Percentiles rank a stretch among this genome's conserved stretches.
phyloP scores from a whole-genome alignment of 2,797 vertebrate species.

The Argya squamiceps region DNA sequence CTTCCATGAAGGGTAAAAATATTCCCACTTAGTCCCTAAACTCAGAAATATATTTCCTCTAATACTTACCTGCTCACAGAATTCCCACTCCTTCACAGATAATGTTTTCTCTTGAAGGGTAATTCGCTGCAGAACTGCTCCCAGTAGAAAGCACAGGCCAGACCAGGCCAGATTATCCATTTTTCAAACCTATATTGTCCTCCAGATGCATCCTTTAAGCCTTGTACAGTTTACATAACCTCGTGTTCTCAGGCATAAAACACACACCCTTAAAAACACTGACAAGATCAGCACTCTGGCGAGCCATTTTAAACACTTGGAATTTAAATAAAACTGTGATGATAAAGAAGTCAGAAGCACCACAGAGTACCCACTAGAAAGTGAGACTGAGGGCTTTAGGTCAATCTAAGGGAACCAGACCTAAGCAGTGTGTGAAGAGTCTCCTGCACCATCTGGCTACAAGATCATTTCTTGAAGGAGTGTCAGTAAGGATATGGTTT shows the following conservation, averaged over 20 bases:
- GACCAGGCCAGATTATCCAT: background rate
- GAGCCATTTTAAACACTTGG: background rate
- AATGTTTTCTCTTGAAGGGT: background rate
- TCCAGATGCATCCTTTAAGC: background rate
- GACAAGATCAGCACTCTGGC: background rate
- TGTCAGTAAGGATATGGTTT: background rate
- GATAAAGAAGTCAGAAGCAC: background rate
- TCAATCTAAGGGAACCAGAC: background rate
- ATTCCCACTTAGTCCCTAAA: background rate
- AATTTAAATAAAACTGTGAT: background rate
- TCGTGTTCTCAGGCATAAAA: background rate
- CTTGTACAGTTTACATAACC: background rate
- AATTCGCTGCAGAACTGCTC: background rate
- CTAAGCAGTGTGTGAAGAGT: background rate
- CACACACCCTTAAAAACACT: rapidly evolving
- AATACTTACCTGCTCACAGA: background rate
- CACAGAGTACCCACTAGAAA: background rate
- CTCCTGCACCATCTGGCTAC: background rate
- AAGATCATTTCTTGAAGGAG: background rate
- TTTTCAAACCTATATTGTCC: background rate
- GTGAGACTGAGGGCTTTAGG: background rate
- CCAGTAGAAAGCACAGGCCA: background rate
- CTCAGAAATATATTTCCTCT: background rate
- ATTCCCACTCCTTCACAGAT: background rate
- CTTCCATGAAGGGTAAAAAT: background rate